Evolutionary conservation across 1,140 invertebrate genomes (phyloP).

Genomic region (Samia ricini): DNA sequence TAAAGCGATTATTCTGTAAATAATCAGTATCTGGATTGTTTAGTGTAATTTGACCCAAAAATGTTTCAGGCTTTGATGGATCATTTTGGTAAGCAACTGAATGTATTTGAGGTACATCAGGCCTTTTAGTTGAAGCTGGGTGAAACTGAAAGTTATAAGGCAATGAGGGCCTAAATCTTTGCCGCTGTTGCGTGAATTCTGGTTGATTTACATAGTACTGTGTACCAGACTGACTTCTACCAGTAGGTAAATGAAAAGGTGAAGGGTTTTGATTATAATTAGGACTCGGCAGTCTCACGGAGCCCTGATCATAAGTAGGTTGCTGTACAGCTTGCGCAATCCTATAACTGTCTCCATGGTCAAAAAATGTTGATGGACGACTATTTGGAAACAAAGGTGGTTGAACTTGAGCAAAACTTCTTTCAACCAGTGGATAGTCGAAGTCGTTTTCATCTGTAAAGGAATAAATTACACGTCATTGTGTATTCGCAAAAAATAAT

Average conservation of each 20-base stretch:
- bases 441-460: constrained; percentile 71
- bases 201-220: constrained; percentile 72
- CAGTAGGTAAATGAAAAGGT: constrained; percentile 69
- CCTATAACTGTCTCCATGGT: constrained; percentile 59
- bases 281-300: constrained; percentile 59
- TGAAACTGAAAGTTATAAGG: constrained; percentile 72
- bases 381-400: constrained; percentile 66
- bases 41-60: constrained; percentile 79
- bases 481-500: background rate
- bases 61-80: constrained; percentile 79
- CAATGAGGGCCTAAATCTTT: constrained; percentile 61
- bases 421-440: constrained; percentile 68
- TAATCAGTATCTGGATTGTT: constrained; percentile 78
- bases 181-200: constrained; percentile 57
- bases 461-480: constrained; percentile 27
- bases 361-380: constrained; percentile 59
- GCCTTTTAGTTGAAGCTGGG: constrained; percentile 70
- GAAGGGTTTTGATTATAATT: constrained; percentile 72
- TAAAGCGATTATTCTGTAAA: constrained; percentile 63
- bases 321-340: constrained; percentile 50
- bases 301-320: constrained; percentile 54
- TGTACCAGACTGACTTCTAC: constrained; percentile 65
- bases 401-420: constrained; percentile 74
- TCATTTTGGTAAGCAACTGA: constrained; percentile 76
- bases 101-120: constrained; percentile 66